phyloP scores from a whole-genome alignment of 2,113 vertebrate genomes.

The Lycaon pictus region DNA sequence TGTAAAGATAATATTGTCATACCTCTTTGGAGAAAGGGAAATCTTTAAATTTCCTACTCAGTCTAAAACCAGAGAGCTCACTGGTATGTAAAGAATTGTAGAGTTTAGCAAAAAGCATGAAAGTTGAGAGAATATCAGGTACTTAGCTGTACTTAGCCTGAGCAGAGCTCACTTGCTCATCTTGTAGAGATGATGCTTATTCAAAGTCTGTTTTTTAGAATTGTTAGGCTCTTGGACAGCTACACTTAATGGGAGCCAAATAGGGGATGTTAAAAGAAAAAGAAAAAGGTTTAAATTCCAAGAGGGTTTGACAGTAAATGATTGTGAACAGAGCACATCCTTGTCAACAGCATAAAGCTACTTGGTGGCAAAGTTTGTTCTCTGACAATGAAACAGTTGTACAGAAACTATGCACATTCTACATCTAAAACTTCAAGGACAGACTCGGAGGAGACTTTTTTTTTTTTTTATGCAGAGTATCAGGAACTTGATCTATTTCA shows the following conservation, averaged over 20 bases:
- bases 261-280: constrained; percentile 19
- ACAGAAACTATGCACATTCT: constrained; percentile 33
- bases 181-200: no score
- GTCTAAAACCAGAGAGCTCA: no score
- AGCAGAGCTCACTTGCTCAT: no score
- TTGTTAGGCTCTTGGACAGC: constrained; percentile 13
- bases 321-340: constrained; percentile 38
- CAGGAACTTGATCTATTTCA: neutral
- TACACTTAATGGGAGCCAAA: constrained; percentile 25
- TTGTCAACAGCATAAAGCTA: constrained; percentile 57
- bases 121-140: no score
- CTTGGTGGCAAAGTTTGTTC: neutral
- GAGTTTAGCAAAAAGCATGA: no score
- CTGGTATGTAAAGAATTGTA: no score
- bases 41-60: no score
- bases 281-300: constrained; percentile 56
- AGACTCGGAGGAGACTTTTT: constrained; percentile 29
- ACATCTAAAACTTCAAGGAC: constrained; percentile 39
- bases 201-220: neutral
- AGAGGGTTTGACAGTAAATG: constrained; percentile 26
- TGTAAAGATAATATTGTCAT: no score
- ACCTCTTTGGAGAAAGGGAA: no score
- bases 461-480: neutral
- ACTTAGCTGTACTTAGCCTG: no score
- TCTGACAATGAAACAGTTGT: constrained; percentile 53